Evolutionary conservation across 1,140 invertebrate species (phyloP).

Genomic region (Nasonia vitripennis): DNA sequence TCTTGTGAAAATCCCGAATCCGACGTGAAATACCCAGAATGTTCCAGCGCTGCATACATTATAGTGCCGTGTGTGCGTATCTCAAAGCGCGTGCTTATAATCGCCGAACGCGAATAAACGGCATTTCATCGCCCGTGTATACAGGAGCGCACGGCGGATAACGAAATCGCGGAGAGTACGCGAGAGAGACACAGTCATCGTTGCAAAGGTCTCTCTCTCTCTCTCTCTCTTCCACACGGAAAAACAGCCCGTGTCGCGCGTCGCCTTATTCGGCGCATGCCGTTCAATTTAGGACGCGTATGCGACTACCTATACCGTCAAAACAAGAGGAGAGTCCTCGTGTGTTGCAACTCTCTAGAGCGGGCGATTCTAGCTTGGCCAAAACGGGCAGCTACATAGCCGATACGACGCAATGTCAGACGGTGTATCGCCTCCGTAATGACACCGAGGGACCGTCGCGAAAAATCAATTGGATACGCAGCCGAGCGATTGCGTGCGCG

Average conservation of each 20-base stretch:
- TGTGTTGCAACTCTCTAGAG: neutral
- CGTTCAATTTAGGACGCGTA: neutral
- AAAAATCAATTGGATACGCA: neutral
- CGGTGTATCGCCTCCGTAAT: too few relatives aligned
- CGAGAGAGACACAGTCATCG: neutral
- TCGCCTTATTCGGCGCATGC: neutral
- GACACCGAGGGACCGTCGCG: neutral
- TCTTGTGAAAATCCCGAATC: too few relatives aligned
- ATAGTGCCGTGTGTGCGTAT: too few relatives aligned
- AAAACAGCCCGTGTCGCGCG: neutral
- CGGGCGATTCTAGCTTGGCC: neutral
- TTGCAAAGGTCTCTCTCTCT: neutral
- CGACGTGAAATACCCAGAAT: too few relatives aligned
- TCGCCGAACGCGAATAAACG: too few relatives aligned
- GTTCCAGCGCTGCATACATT: too few relatives aligned
- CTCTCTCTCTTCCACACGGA: neutral
- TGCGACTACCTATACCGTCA: neutral
- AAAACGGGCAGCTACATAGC: neutral
- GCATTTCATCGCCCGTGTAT: too few relatives aligned
- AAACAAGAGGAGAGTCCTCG: neutral
- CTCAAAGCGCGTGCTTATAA: too few relatives aligned
- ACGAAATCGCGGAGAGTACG: neutral
- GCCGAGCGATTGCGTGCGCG: conserved; percentile 43
- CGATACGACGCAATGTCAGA: neutral
- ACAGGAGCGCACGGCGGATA: neutral